Base-by-base conservation (phyloP, 30 jellyfish, hydroid and myxozoan genomes). In the Hydractinia symbiolongicarpus region DNA sequence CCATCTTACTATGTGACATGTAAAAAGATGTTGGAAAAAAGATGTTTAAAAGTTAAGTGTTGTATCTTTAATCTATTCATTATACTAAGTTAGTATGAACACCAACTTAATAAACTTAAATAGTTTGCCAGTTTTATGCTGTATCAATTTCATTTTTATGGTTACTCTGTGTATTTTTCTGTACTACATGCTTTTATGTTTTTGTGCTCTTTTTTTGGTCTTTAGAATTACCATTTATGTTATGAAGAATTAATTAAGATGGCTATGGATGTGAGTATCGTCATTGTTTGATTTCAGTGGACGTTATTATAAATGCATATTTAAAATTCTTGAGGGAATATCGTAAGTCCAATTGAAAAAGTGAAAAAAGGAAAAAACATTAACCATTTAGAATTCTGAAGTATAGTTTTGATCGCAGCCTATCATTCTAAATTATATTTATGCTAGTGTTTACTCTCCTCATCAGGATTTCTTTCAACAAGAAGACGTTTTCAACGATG, bases 181-280 rank as follows among this genome's bases (percentile, higher is more conserved):
- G 49, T 30, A 69, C 14, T 69, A 69, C 51, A 40, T 20, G 83
- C n/a, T 40, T 9, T 78, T 53, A 14, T 52, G 6, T 61, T 30
- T 30, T 30, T 30, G 44, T 0, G 1, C 44, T 30, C 44, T 30
- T 30, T 30, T 30, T 30, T 30, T 53, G 73, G 9, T 30, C 78
- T 72, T 51, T 67, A 91, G 98, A 78, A 66, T 40, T 91, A 91
- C 69, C 95, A 91, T 30, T 80, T 81, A 72, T 91, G 98, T 87
- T 91, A 91, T 67, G 98, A 91, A 79, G 95, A 86, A 17, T 86
- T 91, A 16, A 91, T 91, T 50, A 88, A 86, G 11, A 75, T 91
- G 96, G 91, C 96, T 5, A 75, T 91, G 66, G 88, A 86, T 80
- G 98, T 91, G 67, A 82, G 92, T 61, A 11, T 9, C 74, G 74